Evolutionary conservation across 2,113 vertebrate species (phyloP).

Genomic region (Peromyscus maniculatus): DNA sequence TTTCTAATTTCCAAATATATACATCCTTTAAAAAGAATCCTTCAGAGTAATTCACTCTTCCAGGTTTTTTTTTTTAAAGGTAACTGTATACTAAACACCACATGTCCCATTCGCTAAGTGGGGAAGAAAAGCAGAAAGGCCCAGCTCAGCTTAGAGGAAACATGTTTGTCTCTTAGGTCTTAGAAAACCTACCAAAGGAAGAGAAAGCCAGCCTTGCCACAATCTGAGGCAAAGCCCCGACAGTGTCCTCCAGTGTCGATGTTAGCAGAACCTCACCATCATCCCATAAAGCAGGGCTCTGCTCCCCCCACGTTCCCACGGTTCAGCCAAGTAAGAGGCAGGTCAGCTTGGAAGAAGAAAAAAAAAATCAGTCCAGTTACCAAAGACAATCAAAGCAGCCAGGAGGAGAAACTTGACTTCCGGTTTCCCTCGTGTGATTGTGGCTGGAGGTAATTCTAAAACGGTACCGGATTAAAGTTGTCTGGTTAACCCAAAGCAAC

Average conservation of each 20-base stretch:
- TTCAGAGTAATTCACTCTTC: not conserved
- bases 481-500: constrained; percentile 20
- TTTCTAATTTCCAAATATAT: constrained; percentile 42
- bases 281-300: not conserved
- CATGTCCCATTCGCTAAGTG: not conserved
- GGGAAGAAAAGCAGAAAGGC: not conserved
- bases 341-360: not conserved
- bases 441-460: constrained; percentile 46
- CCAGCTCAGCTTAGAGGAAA: constrained; percentile 30
- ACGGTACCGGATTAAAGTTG: not conserved
- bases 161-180: not conserved
- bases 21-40: not conserved
- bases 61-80: too few relatives aligned
- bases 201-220: not conserved
- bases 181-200: not conserved
- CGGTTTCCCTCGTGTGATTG: constrained; percentile 2
- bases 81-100: not conserved
- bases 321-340: not conserved
- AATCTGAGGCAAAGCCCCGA: not conserved
- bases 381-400: not conserved
- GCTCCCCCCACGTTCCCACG: not conserved
- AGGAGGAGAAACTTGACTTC: constrained; percentile 40
- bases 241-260: not conserved
- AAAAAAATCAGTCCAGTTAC: constrained; percentile 12
- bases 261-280: not conserved